These are phyloP conservation scores for Axea sp. DNA, from an alignment of 2,888 invertebrate genomes.

Conservation along the genomic window DNA sequence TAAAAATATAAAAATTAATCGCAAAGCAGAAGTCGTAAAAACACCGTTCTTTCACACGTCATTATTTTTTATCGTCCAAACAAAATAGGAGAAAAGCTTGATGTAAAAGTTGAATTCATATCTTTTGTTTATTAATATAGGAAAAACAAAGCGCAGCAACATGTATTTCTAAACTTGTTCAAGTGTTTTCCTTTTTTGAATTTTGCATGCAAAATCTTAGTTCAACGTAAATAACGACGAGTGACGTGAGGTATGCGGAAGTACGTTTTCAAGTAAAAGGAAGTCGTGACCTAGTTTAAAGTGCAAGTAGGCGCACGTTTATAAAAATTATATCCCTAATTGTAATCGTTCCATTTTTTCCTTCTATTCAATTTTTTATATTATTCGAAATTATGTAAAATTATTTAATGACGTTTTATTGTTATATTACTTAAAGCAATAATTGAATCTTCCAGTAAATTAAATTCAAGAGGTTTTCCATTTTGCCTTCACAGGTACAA, in stretches of 20 bases:
- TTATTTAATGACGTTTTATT: too few species aligned
- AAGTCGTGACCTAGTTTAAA: slow-evolving; percentile 69
- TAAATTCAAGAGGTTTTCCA: too few species aligned
- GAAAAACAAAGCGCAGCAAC: neutral
- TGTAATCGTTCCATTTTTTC: slow-evolving; percentile 16
- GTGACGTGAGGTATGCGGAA: slow-evolving; percentile 67
- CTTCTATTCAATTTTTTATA: too few species aligned
- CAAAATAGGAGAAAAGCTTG: neutral
- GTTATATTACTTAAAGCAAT: too few species aligned
- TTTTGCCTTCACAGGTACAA: too few species aligned
- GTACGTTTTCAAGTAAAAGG: slow-evolving; percentile 67
- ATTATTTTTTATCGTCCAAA: too few species aligned
- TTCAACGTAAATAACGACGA: slow-evolving; percentile 44
- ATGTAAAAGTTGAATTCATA: neutral
- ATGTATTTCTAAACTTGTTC: slow-evolving; percentile 23
- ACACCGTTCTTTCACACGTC: too few species aligned
- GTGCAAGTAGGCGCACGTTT: slow-evolving; percentile 54
- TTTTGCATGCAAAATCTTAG: slow-evolving; percentile 37
- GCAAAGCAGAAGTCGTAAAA: too few species aligned
- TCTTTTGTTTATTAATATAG: neutral
- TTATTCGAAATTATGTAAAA: too few species aligned
- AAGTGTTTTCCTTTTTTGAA: slow-evolving; percentile 38
- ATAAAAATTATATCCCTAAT: slow-evolving; percentile 37
- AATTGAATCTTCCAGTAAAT: too few species aligned
- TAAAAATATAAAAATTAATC: slow-evolving; percentile 4